Percentiles rank a stretch among this genome's conserved stretches.
Evolutionary conservation across 2,113 vertebrate species (phyloP).

Genomic region (Macaca nemestrina): DNA sequence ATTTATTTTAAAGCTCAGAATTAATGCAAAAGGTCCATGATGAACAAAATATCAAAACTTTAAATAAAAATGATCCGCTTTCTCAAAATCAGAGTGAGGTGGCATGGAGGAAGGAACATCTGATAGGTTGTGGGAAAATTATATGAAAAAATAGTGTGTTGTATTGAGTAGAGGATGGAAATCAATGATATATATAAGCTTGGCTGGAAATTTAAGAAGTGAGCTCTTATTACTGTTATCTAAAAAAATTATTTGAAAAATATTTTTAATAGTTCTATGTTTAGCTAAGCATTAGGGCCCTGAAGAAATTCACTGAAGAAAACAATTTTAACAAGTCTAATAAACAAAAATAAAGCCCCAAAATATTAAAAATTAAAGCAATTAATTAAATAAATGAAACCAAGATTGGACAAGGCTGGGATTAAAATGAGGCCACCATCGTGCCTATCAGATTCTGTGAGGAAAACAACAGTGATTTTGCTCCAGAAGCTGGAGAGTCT

Average conservation of each 20-base stretch:
- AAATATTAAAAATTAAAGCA: background rate
- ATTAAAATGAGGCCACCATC: too few species aligned
- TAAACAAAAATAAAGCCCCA: conserved; percentile 21
- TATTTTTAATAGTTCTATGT: background rate
- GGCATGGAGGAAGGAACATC: background rate
- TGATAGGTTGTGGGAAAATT: background rate
- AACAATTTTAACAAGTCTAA: background rate
- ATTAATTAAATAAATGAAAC: background rate
- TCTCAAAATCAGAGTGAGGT: background rate
- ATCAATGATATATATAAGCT: background rate
- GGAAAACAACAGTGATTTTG: background rate
- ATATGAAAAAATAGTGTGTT: background rate
- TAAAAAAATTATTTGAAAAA: background rate
- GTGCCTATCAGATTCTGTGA: background rate
- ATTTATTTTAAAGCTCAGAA: background rate
- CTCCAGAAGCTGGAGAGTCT: background rate
- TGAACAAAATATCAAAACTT: background rate
- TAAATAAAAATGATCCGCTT: background rate
- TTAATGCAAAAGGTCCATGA: background rate
- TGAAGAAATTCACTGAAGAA: conserved; percentile 1
- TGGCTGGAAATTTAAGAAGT: background rate
- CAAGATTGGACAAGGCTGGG: background rate
- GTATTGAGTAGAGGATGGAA: background rate
- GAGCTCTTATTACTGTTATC: background rate
- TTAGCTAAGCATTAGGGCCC: background rate